Evolutionary conservation across 1,140 invertebrate genomes (phyloP).

Genomic region (Bombyx mori): DNA sequence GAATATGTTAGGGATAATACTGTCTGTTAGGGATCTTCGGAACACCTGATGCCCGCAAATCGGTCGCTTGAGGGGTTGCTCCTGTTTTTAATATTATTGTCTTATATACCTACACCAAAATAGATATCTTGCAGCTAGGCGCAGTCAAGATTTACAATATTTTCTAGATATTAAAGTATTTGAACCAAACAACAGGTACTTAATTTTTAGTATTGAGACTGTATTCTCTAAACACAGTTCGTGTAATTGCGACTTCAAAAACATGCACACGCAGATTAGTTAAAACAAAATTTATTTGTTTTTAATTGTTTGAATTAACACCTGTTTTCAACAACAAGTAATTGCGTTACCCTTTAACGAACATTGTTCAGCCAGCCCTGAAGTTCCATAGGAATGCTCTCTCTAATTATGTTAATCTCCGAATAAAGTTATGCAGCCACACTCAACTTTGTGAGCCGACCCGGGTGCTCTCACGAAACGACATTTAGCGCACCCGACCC

Average conservation of each 20-base stretch:
- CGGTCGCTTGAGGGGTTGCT: constrained; percentile 17
- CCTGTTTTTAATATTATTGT: constrained; percentile 3
- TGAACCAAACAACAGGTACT: too few relatives aligned
- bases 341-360: constrained; percentile 21
- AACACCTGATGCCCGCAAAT: constrained; percentile 55
- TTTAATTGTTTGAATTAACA: constrained; percentile 18
- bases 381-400: constrained; percentile 31
- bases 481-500: constrained; percentile 45
- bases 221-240: too few relatives aligned
- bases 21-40: constrained; percentile 45
- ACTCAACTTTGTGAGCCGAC: constrained; percentile 33
- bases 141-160: too few relatives aligned
- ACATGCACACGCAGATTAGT: too few relatives aligned
- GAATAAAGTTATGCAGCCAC: constrained; percentile 65
- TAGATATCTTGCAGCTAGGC: too few relatives aligned
- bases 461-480: constrained; percentile 44
- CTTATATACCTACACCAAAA: neutral
- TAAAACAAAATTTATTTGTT: too few relatives aligned
- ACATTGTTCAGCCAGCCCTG: constrained; percentile 37
- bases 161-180: too few relatives aligned
- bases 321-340: constrained; percentile 31
- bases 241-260: too few relatives aligned
- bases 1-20: constrained; percentile 61
- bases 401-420: constrained; percentile 66
- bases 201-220: too few relatives aligned